Base-by-base conservation (phyloP, 2,888 invertebrate genomes). In the Myopa tessellatipennis region DNA sequence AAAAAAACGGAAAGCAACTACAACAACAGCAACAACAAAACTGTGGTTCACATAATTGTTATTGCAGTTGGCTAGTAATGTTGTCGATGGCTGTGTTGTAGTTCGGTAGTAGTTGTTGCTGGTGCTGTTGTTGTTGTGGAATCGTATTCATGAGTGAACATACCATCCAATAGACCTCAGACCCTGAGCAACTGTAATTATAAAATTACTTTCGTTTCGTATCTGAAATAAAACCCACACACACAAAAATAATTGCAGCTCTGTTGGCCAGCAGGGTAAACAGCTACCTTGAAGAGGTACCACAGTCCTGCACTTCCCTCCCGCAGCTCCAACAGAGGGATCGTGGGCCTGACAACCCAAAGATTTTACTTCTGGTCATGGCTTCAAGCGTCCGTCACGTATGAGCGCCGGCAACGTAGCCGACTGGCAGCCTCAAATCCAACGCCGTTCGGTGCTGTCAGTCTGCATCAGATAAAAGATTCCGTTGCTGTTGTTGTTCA, bases 381-480 rank as follows among this genome's bases (percentile, higher is more conserved):
- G 55, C 55, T 55, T 14, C 16, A n/a, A 55, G n/a, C 16, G 55
- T 45, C 45, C 55, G 72, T 52, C 34, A 70, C 70, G 52, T 26
- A 18, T 69, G 50, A 50, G 69, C 16, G 14, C 34, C 18, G 1
- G 34, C 69, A 50, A 55, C 55, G 55, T 4, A 36, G 26, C 26
- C 55, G 52, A n/a, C 52, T 70, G 36, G 70, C 52, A 16, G 58
- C 45, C 38, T 58, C 18, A 34, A 12, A 12, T 36, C 40, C 45
- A 40, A 3, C 36, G n/a, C 34, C 60, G 4, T 61, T 45, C 50
- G 73, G 16, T 63, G n/a, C 69, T 75, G 68, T 75, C 75, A 69
- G 75, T 75, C 69, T 75, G 75, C 69, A 69, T 75, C 75, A 45
- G 75, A 75, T 75, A 75, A 69, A 45, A 69, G 8, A 55, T 38